These are phyloP conservation scores for Xyrauchen texanus DNA, from an alignment of 2,113 vertebrate species.

Conservation along the genomic window DNA sequence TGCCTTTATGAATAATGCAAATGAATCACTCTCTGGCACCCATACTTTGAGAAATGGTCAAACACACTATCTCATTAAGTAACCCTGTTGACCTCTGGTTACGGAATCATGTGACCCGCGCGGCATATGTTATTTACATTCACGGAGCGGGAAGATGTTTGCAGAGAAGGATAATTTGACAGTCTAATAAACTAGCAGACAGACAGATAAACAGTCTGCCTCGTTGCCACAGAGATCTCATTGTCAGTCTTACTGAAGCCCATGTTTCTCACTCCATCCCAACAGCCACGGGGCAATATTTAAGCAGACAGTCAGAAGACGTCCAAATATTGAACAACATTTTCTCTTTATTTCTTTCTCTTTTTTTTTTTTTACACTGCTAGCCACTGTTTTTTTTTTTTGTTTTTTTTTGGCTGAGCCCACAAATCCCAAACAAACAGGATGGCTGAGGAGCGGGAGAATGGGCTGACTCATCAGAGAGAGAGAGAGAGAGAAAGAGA, in stretches of 20 bases:
- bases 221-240: constrained; percentile 77
- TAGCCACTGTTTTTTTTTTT: too few relatives aligned
- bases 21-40: not conserved
- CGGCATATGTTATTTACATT: constrained; percentile 74
- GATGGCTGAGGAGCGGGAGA: too few relatives aligned
- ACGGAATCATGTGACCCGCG: constrained; percentile 64
- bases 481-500: too few relatives aligned
- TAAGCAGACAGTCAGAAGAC: constrained; percentile 80
- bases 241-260: constrained; percentile 79
- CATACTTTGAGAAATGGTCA: constrained; percentile 54
- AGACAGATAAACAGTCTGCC: constrained; percentile 76
- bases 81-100: constrained; percentile 20
- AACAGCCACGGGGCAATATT: constrained; percentile 80
- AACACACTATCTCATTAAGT: constrained; percentile 59
- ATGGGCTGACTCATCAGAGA: too few relatives aligned
- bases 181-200: constrained; percentile 82
- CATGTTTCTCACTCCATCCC: constrained; percentile 73
- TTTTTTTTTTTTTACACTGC: not conserved
- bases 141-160: constrained; percentile 72
- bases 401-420: too few relatives aligned
- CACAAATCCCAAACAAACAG: too few relatives aligned
- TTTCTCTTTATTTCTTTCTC: constrained; percentile 57
- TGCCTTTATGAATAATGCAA: constrained; percentile 27
- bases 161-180: constrained; percentile 82
- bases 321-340: constrained; percentile 83